Evolutionary conservation across 2,888 invertebrate species (phyloP), one percentile per base, ranked within the genome.

Genomic region (Sphaeridia pumilis): DNA sequence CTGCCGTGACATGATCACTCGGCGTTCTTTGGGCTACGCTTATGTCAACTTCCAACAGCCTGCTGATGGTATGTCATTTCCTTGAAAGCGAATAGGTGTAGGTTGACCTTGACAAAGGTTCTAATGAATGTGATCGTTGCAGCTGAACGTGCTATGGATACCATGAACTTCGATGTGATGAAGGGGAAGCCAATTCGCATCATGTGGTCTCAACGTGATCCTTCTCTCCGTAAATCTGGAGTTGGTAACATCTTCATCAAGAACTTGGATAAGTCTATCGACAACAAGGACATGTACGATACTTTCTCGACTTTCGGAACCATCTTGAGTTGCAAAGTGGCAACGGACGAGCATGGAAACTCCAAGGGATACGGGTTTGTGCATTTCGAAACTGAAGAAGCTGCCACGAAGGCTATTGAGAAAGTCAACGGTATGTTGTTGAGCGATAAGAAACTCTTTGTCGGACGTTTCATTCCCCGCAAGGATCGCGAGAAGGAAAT

Each of bases 121-220:
- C n/a, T n/a, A n/a, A n/a, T n/a, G n/a, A n/a, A n/a, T n/a, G n/a
- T n/a, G n/a, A n/a, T n/a, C n/a, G n/a, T n/a, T 20, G 57, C 70
- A 94, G 97, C 98, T 71, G 98, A 98, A 76, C 83, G 95, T 71
- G 98, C 98, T 58, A 76, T 98, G 69, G 98, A 99, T 74, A 93
- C 95, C 38, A 98, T 98, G 97, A 98, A 98, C 74, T 99, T 97
- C 75, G 98, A 99, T 75, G 80, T 87, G 70, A 82, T 99, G 68
- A 93, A 92, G 73, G 93, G 92, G 66, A 83, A 92, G 68, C 97
- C 97, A 58, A 97, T 98, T 71, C 84, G 98, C 71, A 98, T 98
- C 70, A 98, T 99, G 98, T 98, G 98, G 98, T 95, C 97, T 59
- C 97, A 98, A 74, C 83, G 98, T 68, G 98, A 98, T 76, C 97